Percentiles rank a stretch among this genome's conserved stretches.
phyloP scores from a whole-genome alignment of 2,113 vertebrate species.

The Anoplopoma fimbria region DNA sequence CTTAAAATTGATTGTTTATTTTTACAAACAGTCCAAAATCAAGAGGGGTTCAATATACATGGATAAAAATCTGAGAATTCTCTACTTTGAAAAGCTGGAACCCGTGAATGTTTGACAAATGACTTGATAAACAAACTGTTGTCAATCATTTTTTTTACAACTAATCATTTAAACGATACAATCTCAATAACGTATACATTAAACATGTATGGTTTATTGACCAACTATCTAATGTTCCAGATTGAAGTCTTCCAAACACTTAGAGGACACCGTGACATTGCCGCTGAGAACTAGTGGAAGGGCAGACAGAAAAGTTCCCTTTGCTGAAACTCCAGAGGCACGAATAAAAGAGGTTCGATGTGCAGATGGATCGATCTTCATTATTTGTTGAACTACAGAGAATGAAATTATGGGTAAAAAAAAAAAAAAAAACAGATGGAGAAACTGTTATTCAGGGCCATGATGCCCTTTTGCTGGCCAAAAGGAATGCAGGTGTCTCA shows the following conservation, averaged over 20 bases:
- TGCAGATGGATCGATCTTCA: constrained; percentile 65
- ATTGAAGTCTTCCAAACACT: background rate
- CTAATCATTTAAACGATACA: background rate
- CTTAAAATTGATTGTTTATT: background rate
- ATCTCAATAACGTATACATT: background rate
- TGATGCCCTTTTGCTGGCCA: constrained; percentile 71
- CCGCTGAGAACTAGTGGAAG: constrained; percentile 6
- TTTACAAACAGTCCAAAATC: background rate
- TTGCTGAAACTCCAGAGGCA: constrained; percentile 49
- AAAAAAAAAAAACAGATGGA: constrained; percentile 40
- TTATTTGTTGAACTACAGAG: constrained; percentile 71
- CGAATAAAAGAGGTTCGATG: constrained; percentile 56
- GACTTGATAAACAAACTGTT: background rate
- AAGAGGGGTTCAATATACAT: background rate
- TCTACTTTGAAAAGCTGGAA: background rate
- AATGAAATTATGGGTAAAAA: constrained; percentile 59
- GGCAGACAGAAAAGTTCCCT: constrained; percentile 59
- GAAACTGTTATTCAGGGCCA: constrained; percentile 70
- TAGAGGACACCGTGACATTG: background rate
- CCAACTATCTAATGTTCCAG: constrained; percentile 1
- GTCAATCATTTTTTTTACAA: background rate
- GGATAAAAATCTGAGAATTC: background rate
- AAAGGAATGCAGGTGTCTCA: constrained; percentile 80
- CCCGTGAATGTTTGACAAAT: background rate
- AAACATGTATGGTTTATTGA: background rate